phyloP scores from a whole-genome alignment of 2,888 invertebrate species.

The Scaptomyza polygonia region DNA sequence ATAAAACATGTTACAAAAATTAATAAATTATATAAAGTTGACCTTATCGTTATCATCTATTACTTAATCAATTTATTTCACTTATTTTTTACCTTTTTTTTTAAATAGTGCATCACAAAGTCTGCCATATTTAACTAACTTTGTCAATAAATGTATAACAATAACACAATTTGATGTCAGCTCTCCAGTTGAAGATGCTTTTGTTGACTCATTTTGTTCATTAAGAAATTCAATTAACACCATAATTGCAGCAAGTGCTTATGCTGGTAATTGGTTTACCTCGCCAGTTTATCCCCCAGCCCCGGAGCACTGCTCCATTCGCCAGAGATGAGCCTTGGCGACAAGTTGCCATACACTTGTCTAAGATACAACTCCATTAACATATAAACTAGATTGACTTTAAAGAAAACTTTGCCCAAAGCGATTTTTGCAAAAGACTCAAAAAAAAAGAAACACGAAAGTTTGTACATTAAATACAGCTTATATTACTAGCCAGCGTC shows the following conservation, averaged over 20 bases:
- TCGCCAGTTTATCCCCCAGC: constrained; percentile 9
- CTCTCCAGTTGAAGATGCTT: constrained; percentile 29
- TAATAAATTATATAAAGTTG: too few relatives aligned
- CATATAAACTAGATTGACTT: constrained; percentile 45
- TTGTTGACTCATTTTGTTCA: constrained; percentile 72
- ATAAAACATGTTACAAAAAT: too few relatives aligned
- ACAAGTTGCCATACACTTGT: constrained; percentile 20
- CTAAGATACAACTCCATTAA: constrained; percentile 36
- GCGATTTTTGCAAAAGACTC: constrained; percentile 1
- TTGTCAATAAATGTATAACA: neutral
- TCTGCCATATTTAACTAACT: neutral
- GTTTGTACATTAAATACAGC: constrained; percentile 17
- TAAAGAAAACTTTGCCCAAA: constrained; percentile 20
- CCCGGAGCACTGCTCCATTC: neutral
- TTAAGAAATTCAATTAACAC: constrained; percentile 73
- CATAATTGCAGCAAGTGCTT: constrained; percentile 71
- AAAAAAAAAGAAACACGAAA: constrained; percentile 1
- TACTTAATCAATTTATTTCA: too few relatives aligned
- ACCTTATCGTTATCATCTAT: too few relatives aligned
- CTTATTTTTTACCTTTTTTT: neutral
- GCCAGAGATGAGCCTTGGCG: constrained; percentile 19
- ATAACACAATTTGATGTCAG: constrained; percentile 10
- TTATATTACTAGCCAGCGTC: constrained; percentile 23
- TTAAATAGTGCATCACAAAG: constrained; percentile 3
- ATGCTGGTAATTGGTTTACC: constrained; percentile 71